These are phyloP conservation scores for Drosophila gunungcola DNA, from an alignment of 1,140 invertebrate genomes.

Conservation along the genomic window DNA sequence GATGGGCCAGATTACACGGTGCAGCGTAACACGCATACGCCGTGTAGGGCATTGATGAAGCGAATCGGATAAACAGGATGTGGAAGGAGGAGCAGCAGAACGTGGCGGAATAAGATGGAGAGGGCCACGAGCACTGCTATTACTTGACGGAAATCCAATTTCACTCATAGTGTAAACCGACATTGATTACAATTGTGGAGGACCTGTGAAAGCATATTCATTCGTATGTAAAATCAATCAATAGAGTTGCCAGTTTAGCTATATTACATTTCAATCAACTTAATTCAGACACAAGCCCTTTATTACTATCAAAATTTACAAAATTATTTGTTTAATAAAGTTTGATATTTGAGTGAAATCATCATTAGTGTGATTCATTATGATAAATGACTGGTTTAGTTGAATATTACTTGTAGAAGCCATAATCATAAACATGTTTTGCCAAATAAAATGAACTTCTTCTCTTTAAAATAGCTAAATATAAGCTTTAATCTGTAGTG, in stretches of 20 bases:
- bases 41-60: slow-evolving; percentile 52
- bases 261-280: not conserved
- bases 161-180: slow-evolving; percentile 36
- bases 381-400: too few relatives aligned
- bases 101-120: not conserved
- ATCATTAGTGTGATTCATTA: too few relatives aligned
- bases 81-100: not conserved
- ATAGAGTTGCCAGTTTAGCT: not conserved
- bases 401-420: too few relatives aligned
- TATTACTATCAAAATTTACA: too few relatives aligned
- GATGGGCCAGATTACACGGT: slow-evolving; percentile 53
- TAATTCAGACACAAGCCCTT: too few relatives aligned
- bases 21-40: slow-evolving; percentile 52
- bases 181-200: slow-evolving; percentile 27
- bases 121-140: not conserved
- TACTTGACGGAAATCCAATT: slow-evolving; percentile 36
- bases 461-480: too few relatives aligned
- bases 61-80: slow-evolving; percentile 40
- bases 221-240: slow-evolving; percentile 31
- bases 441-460: too few relatives aligned
- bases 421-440: too few relatives aligned
- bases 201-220: slow-evolving; percentile 33
- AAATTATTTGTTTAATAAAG: too few relatives aligned
- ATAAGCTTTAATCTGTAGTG: not conserved
- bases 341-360: too few relatives aligned